A percentile compares a stretch with the other conserved stretches of the same genome.
phyloP scores from a whole-genome alignment of 1,140 invertebrate genomes.

The Trichonephila clavata region DNA sequence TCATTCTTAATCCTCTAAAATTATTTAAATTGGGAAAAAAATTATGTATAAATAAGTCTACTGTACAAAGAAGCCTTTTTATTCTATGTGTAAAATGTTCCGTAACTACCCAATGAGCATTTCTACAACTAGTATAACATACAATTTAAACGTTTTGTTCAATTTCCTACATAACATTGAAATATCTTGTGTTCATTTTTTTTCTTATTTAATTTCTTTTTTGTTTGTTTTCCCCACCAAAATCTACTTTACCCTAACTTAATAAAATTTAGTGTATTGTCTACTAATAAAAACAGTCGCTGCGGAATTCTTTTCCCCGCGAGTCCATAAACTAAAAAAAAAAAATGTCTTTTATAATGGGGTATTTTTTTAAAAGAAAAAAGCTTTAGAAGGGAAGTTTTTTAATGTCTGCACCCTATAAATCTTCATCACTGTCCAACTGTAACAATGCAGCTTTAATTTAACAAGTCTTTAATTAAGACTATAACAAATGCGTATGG shows the following conservation, averaged over 20 bases:
- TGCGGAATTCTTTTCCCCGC: not conserved
- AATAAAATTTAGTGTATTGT: not conserved
- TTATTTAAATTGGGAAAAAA: no score
- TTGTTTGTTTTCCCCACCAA: not conserved
- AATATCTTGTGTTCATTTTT: no score
- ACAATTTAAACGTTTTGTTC: no score
- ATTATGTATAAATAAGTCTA: no score
- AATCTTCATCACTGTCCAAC: not conserved
- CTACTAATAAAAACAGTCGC: not conserved
- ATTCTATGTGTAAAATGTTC: no score
- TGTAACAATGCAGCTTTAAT: not conserved
- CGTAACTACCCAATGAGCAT: no score
- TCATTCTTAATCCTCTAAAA: no score
- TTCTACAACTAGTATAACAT: no score
- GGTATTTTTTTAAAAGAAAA: not conserved
- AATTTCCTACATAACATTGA: no score
- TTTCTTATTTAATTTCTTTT: not conserved
- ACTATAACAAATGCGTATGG: not conserved
- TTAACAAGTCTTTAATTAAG: slow-evolving; percentile 13
- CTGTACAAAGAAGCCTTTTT: no score
- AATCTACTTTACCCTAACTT: not conserved
- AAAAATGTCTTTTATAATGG: not conserved
- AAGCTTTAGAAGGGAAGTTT: not conserved
- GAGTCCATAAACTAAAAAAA: not conserved
- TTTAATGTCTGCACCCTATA: not conserved